phyloP scores from a whole-genome alignment of 2,888 invertebrate species.

The Anoncus sp. region DNA sequence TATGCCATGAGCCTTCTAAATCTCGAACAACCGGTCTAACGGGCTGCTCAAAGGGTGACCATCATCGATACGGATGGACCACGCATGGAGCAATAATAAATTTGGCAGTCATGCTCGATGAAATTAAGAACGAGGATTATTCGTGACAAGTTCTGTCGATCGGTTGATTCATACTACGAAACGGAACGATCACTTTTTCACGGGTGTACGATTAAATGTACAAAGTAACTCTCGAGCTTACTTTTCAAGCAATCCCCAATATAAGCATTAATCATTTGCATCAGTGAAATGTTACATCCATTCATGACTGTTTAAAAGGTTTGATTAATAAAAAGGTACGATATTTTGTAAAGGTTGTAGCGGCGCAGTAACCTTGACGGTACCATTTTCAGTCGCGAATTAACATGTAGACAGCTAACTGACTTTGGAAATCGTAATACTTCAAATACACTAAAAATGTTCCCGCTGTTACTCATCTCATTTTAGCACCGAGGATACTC shows the following conservation, averaged over 20 bases:
- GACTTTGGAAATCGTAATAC: too few species aligned
- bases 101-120: slow-evolving; percentile 42
- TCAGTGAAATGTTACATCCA: neutral
- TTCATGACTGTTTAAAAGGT: neutral
- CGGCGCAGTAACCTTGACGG: too few species aligned
- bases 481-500: too few species aligned
- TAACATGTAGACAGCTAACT: too few species aligned
- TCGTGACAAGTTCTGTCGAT: neutral
- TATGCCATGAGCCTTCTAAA: slow-evolving; percentile 43
- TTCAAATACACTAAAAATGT: too few species aligned
- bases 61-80: slow-evolving; percentile 11
- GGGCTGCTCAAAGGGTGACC: slow-evolving; percentile 22
- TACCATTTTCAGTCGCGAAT: too few species aligned
- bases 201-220: neutral
- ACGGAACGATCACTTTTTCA: neutral
- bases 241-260: neutral
- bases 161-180: slow-evolving; percentile 7
- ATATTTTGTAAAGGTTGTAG: too few species aligned
- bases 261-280: neutral
- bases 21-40: slow-evolving; percentile 40
- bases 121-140: slow-evolving; percentile 33
- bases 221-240: neutral
- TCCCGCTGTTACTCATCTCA: too few species aligned
- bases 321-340: neutral
- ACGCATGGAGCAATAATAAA: slow-evolving; percentile 38